phyloP scores from a whole-genome alignment of 1,140 invertebrate species.

The Heliconius eleuchia region DNA sequence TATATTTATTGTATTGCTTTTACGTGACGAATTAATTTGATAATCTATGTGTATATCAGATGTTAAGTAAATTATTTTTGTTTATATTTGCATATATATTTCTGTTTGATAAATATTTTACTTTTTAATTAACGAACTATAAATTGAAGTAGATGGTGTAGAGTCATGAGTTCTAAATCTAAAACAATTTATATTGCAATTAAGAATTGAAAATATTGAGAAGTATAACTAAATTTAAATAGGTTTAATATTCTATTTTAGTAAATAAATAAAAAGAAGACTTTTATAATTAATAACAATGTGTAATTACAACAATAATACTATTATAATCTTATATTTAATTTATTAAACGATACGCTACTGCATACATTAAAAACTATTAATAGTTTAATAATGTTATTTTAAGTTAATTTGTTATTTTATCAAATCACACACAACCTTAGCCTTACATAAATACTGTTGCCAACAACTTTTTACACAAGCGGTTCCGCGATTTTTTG shows the following conservation, averaged over 20 bases:
- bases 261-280: no score
- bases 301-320: not conserved
- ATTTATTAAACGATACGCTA: not conserved
- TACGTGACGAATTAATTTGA: slow-evolving; percentile 21
- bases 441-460: slow-evolving; percentile 28
- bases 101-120: no score
- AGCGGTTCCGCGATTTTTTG: slow-evolving; percentile 53
- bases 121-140: not conserved
- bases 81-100: not conserved
- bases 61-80: not conserved
- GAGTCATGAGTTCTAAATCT: not conserved
- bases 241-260: no score
- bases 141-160: not conserved
- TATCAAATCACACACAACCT: slow-evolving; percentile 23
- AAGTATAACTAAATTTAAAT: no score
- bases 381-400: not conserved
- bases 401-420: not conserved
- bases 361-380: not conserved
- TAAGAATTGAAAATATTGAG: no score
- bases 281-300: not conserved
- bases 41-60: slow-evolving; percentile 2
- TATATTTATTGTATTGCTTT: not conserved
- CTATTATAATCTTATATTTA: not conserved
- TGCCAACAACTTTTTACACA: slow-evolving; percentile 42
- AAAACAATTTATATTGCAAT: not conserved